Evolutionary conservation across 2,888 invertebrate species (phyloP), one percentile per base, ranked within the genome.

Genomic region (Drosophila borealis): DNA sequence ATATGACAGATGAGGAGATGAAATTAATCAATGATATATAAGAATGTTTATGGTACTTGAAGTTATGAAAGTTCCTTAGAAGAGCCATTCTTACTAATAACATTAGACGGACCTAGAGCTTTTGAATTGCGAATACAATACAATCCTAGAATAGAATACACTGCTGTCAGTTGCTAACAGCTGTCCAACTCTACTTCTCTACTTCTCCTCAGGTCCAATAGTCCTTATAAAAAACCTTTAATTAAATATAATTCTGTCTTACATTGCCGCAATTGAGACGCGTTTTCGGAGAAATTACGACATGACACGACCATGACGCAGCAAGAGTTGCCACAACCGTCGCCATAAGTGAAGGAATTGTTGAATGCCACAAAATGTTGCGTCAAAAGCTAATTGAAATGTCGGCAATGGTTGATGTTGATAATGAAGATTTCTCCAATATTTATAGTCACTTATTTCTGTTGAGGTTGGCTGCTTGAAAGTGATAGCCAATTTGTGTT

Each of bases 321-420:
- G 51, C 64, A 51, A 13, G 29, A 48, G 19, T 57, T 57, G 37
- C 42, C 56, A 53, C 68, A 64, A 33, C 45, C 39, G 33, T 29
- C 19, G 42, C 21, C 25, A 17, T 17, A 33, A 46, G 53, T 29
- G 25, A 45, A 11, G 9, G 19, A 48, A 42, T 21, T 61, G 33
- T 25, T 33, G 45, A 21, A 65, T 33, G 44, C 49, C 4, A 48
- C 45, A 50, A 46, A 46, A 14, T 17, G 56, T 51, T 67, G 36
- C 25, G 42, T 14, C 5, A 9, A 41, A 14, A 59, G 17, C 46
- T 74, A 73, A 74, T 67, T 67, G 44, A 61, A 73, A 57, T 57
- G 33, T 49, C 51, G 14, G 46, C 48, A 9, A 9, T 51, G n/a
- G 51, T 21, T 50, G 36, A 11, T 45, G 17, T 14, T 25, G 1